Evolutionary conservation across 1,140 invertebrate species (phyloP).

Genomic region (Sinella curviseta): DNA sequence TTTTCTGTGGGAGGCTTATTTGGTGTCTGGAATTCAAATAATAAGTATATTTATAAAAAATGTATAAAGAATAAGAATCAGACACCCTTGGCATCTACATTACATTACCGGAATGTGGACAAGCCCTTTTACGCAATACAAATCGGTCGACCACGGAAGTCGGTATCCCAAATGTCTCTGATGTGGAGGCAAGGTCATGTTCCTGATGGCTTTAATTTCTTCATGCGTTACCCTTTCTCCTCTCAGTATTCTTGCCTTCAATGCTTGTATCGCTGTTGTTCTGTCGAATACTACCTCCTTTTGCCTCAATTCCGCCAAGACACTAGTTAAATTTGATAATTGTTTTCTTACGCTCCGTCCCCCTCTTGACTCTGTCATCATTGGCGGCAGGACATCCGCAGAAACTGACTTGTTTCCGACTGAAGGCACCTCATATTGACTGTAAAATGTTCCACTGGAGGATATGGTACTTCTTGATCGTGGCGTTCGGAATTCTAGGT

Average conservation of each 20-base stretch:
- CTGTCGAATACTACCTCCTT: not conserved
- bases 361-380: too few species aligned
- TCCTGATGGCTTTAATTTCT: constrained; percentile 12
- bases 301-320: not conserved
- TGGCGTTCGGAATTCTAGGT: too few species aligned
- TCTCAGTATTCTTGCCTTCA: not conserved
- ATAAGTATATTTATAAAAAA: too few species aligned
- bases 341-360: too few species aligned
- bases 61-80: too few species aligned
- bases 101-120: not conserved
- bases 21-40: not conserved
- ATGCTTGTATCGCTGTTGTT: not conserved
- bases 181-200: not conserved
- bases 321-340: not conserved
- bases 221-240: constrained; percentile 6
- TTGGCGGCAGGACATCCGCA: too few species aligned
- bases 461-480: too few species aligned
- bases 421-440: too few species aligned
- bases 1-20: not conserved
- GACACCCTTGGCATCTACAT: not conserved
- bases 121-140: not conserved
- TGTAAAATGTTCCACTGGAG: too few species aligned
- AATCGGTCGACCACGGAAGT: not conserved
- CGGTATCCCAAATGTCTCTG: not conserved
- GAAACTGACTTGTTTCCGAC: too few species aligned